A percentile compares a stretch with the other conserved stretches of the same genome.
phyloP scores from a whole-genome alignment of 2,797 vertebrate species.

The Trematomus bernacchii region DNA sequence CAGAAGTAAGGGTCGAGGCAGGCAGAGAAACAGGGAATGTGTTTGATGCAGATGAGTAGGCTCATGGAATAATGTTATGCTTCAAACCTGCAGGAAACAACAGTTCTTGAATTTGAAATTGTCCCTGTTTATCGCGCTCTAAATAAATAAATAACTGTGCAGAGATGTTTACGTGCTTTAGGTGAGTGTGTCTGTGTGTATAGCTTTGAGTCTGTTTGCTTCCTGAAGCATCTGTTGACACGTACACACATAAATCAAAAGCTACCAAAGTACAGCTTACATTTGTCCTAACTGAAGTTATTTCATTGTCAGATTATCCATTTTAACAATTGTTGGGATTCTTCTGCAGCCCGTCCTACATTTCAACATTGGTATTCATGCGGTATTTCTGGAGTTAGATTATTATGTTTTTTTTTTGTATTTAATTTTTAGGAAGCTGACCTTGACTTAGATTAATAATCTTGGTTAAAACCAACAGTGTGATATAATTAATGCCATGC shows the following conservation, averaged over 20 bases:
- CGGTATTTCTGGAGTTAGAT: neutral
- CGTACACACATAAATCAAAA: slow-evolving; percentile 37
- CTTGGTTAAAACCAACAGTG: slow-evolving; percentile 10
- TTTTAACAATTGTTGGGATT: neutral
- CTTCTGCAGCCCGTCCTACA: neutral
- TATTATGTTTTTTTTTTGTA: slow-evolving; percentile 1
- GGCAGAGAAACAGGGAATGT: slow-evolving; percentile 21
- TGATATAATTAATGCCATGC: slow-evolving; percentile 28
- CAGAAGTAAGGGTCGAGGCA: slow-evolving; percentile 3
- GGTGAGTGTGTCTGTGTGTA: slow-evolving; percentile 6
- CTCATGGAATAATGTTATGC: slow-evolving; percentile 26
- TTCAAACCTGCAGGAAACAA: slow-evolving; percentile 57
- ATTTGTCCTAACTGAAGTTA: slow-evolving; percentile 1
- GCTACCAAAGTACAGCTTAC: neutral
- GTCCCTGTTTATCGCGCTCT: slow-evolving; percentile 35
- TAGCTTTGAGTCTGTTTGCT: slow-evolving; percentile 36
- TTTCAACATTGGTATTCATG: slow-evolving; percentile 31
- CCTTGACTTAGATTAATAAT: slow-evolving; percentile 23
- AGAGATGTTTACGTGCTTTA: slow-evolving; percentile 23
- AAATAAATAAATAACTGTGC: slow-evolving; percentile 23
- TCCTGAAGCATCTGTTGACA: slow-evolving; percentile 15
- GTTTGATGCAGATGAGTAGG: slow-evolving; percentile 61
- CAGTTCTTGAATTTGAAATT: slow-evolving; percentile 31
- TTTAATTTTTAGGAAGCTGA: slow-evolving; percentile 8
- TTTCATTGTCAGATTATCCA: slow-evolving; percentile 1